phyloP scores from a whole-genome alignment of 1,140 invertebrate genomes.

The Parapsyche elsis region DNA sequence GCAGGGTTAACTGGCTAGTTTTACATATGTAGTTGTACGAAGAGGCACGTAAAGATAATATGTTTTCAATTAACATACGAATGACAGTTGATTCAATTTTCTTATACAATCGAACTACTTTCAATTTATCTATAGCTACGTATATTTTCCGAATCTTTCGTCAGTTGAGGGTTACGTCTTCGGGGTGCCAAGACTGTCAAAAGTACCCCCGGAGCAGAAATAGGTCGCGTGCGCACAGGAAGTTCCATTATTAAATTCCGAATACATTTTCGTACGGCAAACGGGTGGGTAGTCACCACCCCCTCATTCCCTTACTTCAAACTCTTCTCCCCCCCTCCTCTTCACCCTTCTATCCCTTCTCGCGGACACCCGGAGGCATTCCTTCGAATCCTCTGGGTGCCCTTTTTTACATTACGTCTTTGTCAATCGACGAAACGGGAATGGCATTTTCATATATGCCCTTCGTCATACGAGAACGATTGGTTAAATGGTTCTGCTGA shows the following conservation, averaged over 20 bases:
- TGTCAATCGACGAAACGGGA: slow-evolving; percentile 24
- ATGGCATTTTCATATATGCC: slow-evolving; percentile 25
- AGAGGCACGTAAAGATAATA: too few species aligned
- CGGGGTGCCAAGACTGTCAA: neutral
- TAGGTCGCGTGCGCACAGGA: neutral
- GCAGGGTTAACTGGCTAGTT: too few species aligned
- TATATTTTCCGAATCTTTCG: neutral
- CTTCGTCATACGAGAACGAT: neutral
- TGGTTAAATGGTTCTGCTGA: too few species aligned
- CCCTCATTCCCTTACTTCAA: neutral
- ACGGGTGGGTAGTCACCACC: neutral
- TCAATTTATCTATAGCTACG: too few species aligned
- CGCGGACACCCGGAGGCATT: neutral
- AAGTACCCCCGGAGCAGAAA: neutral
- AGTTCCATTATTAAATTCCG: slow-evolving; percentile 38
- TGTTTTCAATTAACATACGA: too few species aligned
- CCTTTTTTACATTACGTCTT: slow-evolving; percentile 10
- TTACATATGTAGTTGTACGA: too few species aligned
- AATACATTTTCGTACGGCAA: slow-evolving; percentile 18
- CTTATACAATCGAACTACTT: too few species aligned
- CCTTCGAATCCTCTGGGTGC: neutral
- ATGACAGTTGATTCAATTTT: too few species aligned
- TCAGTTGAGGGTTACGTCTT: neutral
- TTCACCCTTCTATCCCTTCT: neutral
- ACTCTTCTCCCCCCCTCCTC: neutral